Evolutionary conservation across 1,140 invertebrate species (phyloP), one percentile per base, ranked within the genome.

Genomic region (Drosophila neocordata): DNA sequence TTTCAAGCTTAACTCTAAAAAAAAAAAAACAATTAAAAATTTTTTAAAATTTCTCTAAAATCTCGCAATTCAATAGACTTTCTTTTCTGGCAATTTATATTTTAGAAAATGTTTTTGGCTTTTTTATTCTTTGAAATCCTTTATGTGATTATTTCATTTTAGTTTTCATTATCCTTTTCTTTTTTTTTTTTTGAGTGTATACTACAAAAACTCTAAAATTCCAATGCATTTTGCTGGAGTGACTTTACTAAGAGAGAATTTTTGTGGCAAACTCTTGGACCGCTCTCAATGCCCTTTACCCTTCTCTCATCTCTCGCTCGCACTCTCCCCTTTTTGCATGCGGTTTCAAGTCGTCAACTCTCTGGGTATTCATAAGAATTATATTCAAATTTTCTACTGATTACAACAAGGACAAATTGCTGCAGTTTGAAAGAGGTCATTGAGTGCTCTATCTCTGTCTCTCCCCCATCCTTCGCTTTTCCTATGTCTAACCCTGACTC

Each of bases 331-430:
- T 68, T 57, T 31, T 69, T 71, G 74, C 84, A 76, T 79, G 80
- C 41, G 71, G 80, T 61, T 66, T 60, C 69, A 76, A 84, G 68
- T 66, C 70, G 66, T 65, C 65, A 75, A 35, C 48, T 65, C 51
- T 35, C 44, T 34, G 35, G 12, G 62, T 77, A 84, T 85, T 85
- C 81, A 77, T 68, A 68, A 77, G 77, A 84, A 85, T 85, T 84
- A 84, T 80, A 70, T 85, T 77, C 81, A 74, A 80, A 85, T 84
- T 84, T 77, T 55, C 65, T 73, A 65, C 80, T 79, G 75, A 75
- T 75, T 75, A 62, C 59, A 52, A 62, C 59, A 52, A 35, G 60
- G 52, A 55, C 52, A 55, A 31, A 24, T 55, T 55, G 41, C 41
- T 44, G 41, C 41, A 44, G 41, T 44, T 44, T 44, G 41, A 18